These are phyloP conservation scores for Psophia crepitans DNA, from an alignment of 2,113 vertebrate species.

Conservation along the genomic window DNA sequence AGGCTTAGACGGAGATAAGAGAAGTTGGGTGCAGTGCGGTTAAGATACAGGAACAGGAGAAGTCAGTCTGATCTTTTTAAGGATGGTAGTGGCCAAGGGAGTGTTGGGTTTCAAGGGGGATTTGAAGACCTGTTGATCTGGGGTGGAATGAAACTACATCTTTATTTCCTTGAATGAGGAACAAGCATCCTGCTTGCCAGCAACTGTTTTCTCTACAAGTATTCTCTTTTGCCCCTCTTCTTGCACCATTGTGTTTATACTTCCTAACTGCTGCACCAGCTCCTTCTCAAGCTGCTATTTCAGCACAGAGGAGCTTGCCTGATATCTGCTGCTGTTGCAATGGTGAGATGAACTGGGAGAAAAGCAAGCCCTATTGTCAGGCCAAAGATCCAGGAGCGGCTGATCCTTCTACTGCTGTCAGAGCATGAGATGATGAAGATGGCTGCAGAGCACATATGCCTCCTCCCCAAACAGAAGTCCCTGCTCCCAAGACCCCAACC, in stretches of 20 bases:
- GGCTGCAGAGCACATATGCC: background rate
- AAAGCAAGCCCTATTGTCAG: background rate
- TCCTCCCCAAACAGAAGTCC: background rate
- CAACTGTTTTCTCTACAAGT: background rate
- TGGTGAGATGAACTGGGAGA: background rate
- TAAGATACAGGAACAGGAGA: background rate
- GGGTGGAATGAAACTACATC: background rate
- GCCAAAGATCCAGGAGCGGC: background rate
- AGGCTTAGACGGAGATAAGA: background rate
- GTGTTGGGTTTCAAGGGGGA: background rate
- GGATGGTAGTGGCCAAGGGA: background rate
- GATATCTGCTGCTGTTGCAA: background rate
- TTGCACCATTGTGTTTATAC: rapidly evolving
- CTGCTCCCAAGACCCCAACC: background rate
- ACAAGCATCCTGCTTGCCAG: background rate
- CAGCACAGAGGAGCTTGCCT: background rate
- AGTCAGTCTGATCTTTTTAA: background rate
- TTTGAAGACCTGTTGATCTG: background rate
- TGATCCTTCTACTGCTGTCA: background rate
- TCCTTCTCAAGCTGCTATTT: background rate
- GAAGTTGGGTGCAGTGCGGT: background rate
- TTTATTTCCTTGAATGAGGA: background rate
- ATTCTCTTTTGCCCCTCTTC: background rate
- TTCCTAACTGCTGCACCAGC: background rate
- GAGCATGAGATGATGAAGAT: background rate